phyloP scores from a whole-genome alignment of 23 tunicate species.

The Styela plicata region DNA sequence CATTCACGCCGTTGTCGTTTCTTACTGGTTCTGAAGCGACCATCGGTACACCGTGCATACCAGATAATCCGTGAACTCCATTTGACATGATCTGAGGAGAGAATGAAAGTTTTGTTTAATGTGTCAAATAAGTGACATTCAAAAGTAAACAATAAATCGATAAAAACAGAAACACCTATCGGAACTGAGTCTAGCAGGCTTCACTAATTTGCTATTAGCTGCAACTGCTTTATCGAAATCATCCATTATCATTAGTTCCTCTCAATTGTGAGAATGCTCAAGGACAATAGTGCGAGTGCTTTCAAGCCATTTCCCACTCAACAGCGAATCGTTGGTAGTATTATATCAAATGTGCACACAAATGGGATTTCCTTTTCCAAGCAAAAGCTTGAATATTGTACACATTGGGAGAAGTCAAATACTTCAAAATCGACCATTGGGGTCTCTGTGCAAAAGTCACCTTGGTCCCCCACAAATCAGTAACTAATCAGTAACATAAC shows the following conservation, averaged over 20 bases:
- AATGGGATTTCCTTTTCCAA: too few species aligned
- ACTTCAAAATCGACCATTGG: neutral
- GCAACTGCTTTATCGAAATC: neutral
- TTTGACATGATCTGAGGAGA: conserved; percentile 19
- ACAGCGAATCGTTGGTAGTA: neutral
- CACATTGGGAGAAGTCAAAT: too few species aligned
- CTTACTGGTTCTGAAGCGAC: conserved; percentile 83
- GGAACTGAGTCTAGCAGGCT: too few species aligned
- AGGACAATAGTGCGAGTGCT: neutral
- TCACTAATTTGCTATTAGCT: neutral
- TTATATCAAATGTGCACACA: neutral
- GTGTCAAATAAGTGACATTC: too few species aligned
- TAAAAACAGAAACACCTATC: too few species aligned
- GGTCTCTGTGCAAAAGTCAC: neutral
- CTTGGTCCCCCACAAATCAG: neutral
- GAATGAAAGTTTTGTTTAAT: too few species aligned
- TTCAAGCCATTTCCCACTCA: neutral
- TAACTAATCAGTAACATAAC: neutral
- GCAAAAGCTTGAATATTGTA: neutral
- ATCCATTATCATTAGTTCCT: neutral
- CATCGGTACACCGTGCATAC: conserved; percentile 79
- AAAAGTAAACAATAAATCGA: too few species aligned
- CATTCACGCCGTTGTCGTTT: conserved; percentile 52
- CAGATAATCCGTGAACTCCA: conserved; percentile 36
- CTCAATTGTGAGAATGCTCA: neutral